Conservation (phyloP, 2,797 vertebrate genomes). For the Denticeps clupeoides region DNA sequence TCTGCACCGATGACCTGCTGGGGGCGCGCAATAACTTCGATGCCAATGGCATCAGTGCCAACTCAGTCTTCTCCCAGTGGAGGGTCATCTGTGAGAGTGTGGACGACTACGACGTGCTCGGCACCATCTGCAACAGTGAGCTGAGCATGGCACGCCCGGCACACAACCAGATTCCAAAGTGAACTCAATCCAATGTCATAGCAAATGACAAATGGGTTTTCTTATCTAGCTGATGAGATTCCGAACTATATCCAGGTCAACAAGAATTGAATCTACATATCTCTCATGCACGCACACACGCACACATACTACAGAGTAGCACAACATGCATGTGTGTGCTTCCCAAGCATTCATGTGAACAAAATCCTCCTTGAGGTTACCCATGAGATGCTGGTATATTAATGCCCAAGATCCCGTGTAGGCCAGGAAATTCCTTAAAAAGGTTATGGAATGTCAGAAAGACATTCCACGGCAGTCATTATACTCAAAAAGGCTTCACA, state of each 20-base stretch:
- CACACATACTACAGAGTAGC: not conserved
- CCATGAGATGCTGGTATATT: not conserved
- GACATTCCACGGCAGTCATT: not conserved
- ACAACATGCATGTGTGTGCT: not conserved
- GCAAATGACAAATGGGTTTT: too few species aligned
- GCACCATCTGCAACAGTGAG: slow-evolving; percentile 95
- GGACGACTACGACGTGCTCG: slow-evolving; percentile 82
- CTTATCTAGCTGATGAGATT: too few species aligned
- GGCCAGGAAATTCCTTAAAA: not conserved
- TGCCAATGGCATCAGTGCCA: slow-evolving; percentile 68
- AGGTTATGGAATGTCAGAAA: not conserved
- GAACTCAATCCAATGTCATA: too few species aligned
- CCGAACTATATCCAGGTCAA: too few species aligned
- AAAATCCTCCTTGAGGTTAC: not conserved
- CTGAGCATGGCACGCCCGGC: slow-evolving; percentile 2
- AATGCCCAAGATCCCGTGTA: not conserved
- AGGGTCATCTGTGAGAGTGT: slow-evolving; percentile 80
- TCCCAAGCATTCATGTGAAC: not conserved
- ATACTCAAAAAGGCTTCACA: not conserved
- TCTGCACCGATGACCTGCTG: slow-evolving; percentile 86
- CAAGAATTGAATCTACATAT: too few species aligned
- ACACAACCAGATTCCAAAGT: slow-evolving; percentile 10
- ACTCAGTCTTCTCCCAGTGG: slow-evolving; percentile 89
- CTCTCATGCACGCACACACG: not conserved
- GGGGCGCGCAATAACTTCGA: slow-evolving; percentile 84